These are phyloP conservation scores for Sebastes flavidus DNA, from an alignment of 2,797 vertebrate species.

Conservation along the genomic window DNA sequence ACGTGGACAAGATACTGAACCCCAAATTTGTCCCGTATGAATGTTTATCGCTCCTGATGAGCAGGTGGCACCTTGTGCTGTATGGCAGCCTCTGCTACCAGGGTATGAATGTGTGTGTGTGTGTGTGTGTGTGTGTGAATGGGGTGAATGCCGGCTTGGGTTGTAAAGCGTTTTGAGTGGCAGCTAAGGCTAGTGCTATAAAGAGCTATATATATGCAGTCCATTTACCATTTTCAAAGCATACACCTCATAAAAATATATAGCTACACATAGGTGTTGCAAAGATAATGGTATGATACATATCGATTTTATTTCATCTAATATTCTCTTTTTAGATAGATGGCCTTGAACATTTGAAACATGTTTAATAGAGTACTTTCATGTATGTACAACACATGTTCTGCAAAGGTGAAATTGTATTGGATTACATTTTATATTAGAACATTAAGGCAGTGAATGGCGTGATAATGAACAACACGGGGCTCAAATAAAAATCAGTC, in stretches of 20 bases:
- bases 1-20: no score
- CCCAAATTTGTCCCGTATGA: no score
- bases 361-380: background rate
- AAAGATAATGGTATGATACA: background rate
- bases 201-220: background rate
- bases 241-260: background rate
- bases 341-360: background rate
- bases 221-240: background rate
- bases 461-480: slow-evolving; percentile 42
- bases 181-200: no score
- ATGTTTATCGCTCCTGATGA: no score
- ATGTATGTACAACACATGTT: slow-evolving; percentile 6
- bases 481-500: slow-evolving; percentile 23
- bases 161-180: background rate
- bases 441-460: slow-evolving; percentile 6
- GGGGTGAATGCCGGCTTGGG: background rate
- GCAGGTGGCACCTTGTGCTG: no score
- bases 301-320: background rate
- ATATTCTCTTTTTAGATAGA: slow-evolving; percentile 5
- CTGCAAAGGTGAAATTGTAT: background rate
- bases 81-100: background rate
- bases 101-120: background rate
- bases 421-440: background rate
- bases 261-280: background rate
- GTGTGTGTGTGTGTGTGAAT: background rate